A percentile compares a stretch with the other conserved stretches of the same genome.
These are phyloP conservation scores for Halotydeus destructor DNA, from an alignment of 1,140 invertebrate species.

Conservation along the genomic window DNA sequence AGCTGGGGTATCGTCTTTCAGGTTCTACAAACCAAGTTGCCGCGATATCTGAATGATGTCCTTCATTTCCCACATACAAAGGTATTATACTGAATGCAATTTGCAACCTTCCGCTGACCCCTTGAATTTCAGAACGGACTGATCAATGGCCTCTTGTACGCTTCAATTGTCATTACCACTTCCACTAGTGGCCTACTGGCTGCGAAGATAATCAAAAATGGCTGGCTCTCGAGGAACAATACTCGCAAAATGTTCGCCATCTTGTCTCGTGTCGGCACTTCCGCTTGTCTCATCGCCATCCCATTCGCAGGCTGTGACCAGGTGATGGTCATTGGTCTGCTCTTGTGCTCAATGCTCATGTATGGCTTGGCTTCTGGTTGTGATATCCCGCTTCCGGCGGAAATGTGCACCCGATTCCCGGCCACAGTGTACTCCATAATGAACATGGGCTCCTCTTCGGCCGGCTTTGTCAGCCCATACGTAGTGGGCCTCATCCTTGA, in stretches of 20 bases:
- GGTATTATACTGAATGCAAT: background rate
- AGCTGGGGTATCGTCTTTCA: constrained; percentile 84
- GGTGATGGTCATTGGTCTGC: background rate
- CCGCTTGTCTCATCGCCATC: background rate
- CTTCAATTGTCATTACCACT: background rate
- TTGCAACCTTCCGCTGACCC: background rate
- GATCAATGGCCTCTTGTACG: background rate
- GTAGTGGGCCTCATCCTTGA: constrained; percentile 34
- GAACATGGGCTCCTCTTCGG: constrained; percentile 29
- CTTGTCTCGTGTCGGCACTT: background rate
- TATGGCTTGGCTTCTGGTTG: constrained; percentile 2
- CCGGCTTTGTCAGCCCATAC: constrained; percentile 21
- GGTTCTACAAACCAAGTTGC: constrained; percentile 74
- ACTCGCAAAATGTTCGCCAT: background rate
- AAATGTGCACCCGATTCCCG: constrained; percentile 2
- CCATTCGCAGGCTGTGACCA: no score
- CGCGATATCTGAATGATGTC: constrained; percentile 32
- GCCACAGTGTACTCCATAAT: constrained; percentile 34
- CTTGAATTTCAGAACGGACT: background rate
- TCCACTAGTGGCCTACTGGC: no score
- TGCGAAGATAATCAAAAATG: background rate
- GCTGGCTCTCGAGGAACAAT: background rate
- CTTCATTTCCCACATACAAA: constrained; percentile 11
- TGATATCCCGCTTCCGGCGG: background rate
- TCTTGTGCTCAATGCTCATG: constrained; percentile 1